A percentile compares a stretch with the other conserved stretches of the same genome.
Conservation (phyloP, 37 sponge, comb jelly and placozoan genomes). For the Halisarca cf. caerulea region DNA sequence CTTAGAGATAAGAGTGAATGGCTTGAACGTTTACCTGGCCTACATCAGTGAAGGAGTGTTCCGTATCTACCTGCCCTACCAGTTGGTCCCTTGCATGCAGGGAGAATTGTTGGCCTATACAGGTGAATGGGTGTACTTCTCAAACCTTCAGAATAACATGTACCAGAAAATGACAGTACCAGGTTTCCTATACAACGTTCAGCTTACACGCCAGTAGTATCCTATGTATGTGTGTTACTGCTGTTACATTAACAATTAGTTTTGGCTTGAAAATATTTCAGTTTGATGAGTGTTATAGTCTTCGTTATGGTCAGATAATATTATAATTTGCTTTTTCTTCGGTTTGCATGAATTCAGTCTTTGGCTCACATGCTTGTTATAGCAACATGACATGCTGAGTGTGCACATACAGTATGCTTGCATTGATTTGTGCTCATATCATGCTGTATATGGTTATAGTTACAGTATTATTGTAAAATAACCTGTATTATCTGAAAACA, state of each 20-base stretch:
- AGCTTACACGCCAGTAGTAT: conserved; percentile 11
- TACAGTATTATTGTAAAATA: too few species aligned
- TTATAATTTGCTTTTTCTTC: too few species aligned
- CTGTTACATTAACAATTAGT: background rate
- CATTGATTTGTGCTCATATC: too few species aligned
- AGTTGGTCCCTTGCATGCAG: conserved; percentile 37
- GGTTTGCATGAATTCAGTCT: too few species aligned
- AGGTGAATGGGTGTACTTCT: conserved; percentile 58
- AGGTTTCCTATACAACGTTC: conserved; percentile 11
- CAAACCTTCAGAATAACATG: background rate
- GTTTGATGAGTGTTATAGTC: too few species aligned
- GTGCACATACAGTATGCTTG: too few species aligned
- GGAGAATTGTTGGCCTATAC: conserved; percentile 32
- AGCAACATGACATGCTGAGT: too few species aligned
- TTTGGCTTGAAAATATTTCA: background rate
- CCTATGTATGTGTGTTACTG: background rate
- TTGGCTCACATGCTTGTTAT: too few species aligned
- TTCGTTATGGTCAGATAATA: too few species aligned
- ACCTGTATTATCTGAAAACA: too few species aligned
- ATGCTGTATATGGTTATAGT: too few species aligned
- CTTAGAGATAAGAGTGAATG: background rate
- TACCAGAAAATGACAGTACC: conserved; percentile 47
- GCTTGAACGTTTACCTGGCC: background rate
- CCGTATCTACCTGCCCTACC: conserved; percentile 11
- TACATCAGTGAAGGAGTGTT: conserved; percentile 7